Base-by-base conservation (phyloP, 2,888 invertebrate genomes). In the Villa cingulata region DNA sequence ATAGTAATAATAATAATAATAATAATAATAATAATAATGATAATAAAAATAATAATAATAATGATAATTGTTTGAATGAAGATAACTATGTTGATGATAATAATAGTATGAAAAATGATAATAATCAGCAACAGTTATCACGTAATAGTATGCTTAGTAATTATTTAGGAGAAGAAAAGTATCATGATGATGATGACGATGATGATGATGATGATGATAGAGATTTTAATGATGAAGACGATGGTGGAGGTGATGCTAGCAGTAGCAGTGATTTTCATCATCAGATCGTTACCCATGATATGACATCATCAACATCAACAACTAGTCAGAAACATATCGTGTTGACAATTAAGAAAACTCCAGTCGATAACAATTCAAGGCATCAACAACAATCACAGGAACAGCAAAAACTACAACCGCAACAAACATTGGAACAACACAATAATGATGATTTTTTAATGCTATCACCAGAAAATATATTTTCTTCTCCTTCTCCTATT, bases 281-380 rank as follows among this genome's bases (percentile, higher is more conserved):
- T 36, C 62, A 65, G 51, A 56, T 59, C 3, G 56, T 58, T 15
- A 55, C 62, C 54, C 56, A 61, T 51, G 49, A 60, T 59, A 51
- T 61, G 57, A 51, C 63, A 48, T 53, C 58, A 7, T 52, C 57
- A n/a, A 54, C 56, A 19, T 54, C 53, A 17, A 57, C 53, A 1
- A 59, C 55, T 37, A 63, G 63, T 53, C 46, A 52, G 19, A 50
- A 50, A 27, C 65, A 65, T 45, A 64, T 66, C 29, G 63, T 66
- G 2, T 41, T 66, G 48, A 65, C 64, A 14, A 65, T 66, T 41
- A 65, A 65, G 37, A 66, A 66, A 54, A 64, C 62, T 6, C 62
- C 65, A 15, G 29, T 32, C 12, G 29, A 32, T 32, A 62, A 58
- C 43, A 63, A 64, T 57, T 57, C 57, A 1, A 60, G 23, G 20